A percentile compares a stretch with the other conserved stretches of the same genome.
phyloP scores from a whole-genome alignment of 2,797 vertebrate genomes.

The Mus minutoides region DNA sequence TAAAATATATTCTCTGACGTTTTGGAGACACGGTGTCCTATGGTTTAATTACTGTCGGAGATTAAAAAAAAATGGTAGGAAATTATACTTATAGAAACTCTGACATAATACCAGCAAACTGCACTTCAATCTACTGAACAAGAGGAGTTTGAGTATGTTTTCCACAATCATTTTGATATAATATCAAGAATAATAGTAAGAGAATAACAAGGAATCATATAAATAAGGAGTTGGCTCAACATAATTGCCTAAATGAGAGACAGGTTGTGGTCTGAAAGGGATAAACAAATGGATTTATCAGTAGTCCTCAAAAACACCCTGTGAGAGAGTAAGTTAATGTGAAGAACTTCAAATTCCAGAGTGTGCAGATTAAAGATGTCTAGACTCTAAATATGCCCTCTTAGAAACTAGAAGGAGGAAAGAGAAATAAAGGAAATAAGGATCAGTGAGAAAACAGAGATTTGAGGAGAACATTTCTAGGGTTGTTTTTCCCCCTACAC shows the following conservation, averaged over 20 bases:
- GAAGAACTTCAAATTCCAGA: background rate
- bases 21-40: background rate
- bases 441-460: background rate
- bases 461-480: background rate
- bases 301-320: background rate
- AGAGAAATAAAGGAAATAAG: background rate
- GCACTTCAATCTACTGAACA: background rate
- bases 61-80: background rate
- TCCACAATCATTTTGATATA: background rate
- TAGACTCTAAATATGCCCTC: background rate
- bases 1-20: background rate
- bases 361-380: background rate
- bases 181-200: background rate
- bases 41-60: background rate
- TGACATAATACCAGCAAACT: background rate
- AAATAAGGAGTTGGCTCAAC: background rate
- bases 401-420: background rate
- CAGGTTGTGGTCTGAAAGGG: background rate
- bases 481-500: background rate
- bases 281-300: background rate
- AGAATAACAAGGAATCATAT: background rate
- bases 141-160: background rate
- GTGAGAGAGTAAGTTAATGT: background rate
- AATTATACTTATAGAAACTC: background rate
- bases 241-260: background rate